Conservation (phyloP, 2,797 vertebrate species). For the Glyptemys insculpta region DNA sequence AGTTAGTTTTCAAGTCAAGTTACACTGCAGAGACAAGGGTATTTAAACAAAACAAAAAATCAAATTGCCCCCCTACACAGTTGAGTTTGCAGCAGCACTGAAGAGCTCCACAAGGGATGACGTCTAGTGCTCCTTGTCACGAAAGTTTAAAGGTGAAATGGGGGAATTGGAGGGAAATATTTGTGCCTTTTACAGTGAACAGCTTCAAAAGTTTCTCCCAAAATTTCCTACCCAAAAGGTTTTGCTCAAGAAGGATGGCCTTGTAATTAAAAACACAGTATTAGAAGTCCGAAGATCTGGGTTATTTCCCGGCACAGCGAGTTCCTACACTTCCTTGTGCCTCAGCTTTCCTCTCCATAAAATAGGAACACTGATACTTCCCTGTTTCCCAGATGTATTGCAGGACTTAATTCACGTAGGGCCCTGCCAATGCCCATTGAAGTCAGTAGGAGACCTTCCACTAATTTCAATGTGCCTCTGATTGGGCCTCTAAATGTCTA, state of each 20-base stretch:
- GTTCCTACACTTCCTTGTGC: neutral
- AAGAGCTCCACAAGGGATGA: neutral
- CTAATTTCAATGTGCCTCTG: neutral
- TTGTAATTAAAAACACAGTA: neutral
- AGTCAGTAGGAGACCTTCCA: neutral
- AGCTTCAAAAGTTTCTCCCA: neutral
- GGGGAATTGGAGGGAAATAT: neutral
- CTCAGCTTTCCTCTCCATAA: neutral
- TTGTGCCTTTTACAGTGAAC: neutral
- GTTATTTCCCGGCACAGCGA: neutral
- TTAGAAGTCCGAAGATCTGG: fast-evolving
- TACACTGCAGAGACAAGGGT: neutral
- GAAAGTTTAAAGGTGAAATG: neutral
- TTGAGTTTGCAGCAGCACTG: fast-evolving
- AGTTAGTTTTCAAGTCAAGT: neutral
- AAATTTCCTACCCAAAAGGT: neutral
- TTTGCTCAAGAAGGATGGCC: neutral
- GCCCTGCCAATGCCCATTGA: neutral
- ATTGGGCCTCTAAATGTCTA: neutral
- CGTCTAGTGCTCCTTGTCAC: neutral
- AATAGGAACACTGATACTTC: neutral
- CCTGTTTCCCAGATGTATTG: neutral
- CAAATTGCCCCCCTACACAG: fast-evolving
- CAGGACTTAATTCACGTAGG: neutral
- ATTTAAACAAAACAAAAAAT: neutral